Percentiles rank a stretch among this genome's conserved stretches.
Evolutionary conservation across 2,113 vertebrate species (phyloP).

Genomic region (Pitta sordida): DNA sequence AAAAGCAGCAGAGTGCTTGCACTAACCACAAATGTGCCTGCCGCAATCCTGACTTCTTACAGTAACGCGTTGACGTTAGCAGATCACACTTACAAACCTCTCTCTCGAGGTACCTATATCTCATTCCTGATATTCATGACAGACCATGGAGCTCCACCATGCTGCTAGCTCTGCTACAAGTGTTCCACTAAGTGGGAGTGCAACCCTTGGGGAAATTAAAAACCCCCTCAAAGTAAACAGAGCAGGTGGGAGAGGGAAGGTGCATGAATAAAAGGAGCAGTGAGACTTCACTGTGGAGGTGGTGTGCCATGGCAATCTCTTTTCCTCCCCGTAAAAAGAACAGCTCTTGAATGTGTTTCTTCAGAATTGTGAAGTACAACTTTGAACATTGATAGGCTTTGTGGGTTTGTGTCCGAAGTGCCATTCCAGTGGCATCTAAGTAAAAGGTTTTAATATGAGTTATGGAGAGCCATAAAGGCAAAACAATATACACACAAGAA

Average conservation of each 20-base stretch:
- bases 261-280: background rate
- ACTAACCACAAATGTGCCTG: background rate
- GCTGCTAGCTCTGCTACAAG: background rate
- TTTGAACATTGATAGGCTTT: background rate
- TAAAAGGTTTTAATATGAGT: background rate
- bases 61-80: fast-evolving
- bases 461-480: background rate
- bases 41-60: background rate
- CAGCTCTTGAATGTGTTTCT: background rate
- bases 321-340: background rate
- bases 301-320: background rate
- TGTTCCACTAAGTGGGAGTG: background rate
- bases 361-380: background rate
- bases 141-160: background rate
- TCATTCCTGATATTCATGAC: background rate
- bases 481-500: background rate
- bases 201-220: background rate
- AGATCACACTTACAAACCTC: background rate
- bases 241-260: background rate
- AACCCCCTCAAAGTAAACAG: background rate
- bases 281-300: background rate
- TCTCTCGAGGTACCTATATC: slow-evolving; percentile 17
- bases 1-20: background rate
- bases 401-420: background rate
- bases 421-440: background rate